Evolutionary conservation across 2,797 vertebrate species (phyloP).

Genomic region (Diceros bicornis): DNA sequence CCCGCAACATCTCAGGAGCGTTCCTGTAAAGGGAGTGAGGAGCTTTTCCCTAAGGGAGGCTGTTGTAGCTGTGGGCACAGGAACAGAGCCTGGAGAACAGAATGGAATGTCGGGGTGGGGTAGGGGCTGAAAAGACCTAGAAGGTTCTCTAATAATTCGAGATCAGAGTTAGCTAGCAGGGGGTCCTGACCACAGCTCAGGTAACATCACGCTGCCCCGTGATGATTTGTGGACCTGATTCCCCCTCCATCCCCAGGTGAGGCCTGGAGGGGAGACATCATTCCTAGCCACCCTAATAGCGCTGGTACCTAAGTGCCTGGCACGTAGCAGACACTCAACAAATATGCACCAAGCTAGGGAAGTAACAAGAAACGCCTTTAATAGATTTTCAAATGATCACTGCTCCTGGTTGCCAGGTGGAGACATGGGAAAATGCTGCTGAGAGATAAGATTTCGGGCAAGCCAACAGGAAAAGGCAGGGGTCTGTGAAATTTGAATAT

Average conservation of each 20-base stretch:
- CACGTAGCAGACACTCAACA: not conserved
- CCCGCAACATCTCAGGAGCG: not conserved
- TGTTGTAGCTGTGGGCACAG: too few relatives aligned
- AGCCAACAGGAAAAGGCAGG: not conserved
- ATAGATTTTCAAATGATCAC: not conserved
- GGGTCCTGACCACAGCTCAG: rapidly evolving
- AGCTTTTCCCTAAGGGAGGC: not conserved
- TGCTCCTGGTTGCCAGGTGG: not conserved
- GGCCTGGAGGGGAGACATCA: not conserved
- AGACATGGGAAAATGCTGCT: not conserved
- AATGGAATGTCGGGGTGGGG: rapidly evolving
- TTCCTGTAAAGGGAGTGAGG: not conserved
- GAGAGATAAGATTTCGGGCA: not conserved
- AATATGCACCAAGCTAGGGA: rapidly evolving
- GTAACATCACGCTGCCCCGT: rapidly evolving
- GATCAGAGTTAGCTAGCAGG: not conserved
- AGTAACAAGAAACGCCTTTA: too few relatives aligned
- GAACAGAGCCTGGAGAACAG: not conserved
- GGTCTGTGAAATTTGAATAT: rapidly evolving
- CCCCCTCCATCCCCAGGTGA: not conserved
- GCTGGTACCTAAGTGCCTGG: not conserved
- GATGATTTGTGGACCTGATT: too few relatives aligned
- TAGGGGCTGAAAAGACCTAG: not conserved
- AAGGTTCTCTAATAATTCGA: not conserved
- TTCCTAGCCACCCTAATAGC: not conserved